A percentile compares a stretch with the other conserved stretches of the same genome.
phyloP scores from a whole-genome alignment of 2,888 invertebrate genomes.

The Nasonovia ribisnigri region DNA sequence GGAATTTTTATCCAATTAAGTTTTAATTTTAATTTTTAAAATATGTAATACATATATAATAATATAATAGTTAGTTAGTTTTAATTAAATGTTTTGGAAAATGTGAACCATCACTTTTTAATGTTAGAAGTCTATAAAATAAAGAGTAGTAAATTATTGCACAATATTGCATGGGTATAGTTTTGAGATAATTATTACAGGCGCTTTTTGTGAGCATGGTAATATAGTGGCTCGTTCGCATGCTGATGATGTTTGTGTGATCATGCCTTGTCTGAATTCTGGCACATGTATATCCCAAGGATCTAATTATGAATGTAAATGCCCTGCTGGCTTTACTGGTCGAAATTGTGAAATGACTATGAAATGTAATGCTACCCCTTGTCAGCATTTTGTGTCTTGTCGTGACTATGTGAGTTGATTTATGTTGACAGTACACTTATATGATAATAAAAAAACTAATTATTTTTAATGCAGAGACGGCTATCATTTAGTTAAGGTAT shows the following conservation, averaged over 20 bases:
- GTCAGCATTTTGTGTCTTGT: conserved; percentile 77
- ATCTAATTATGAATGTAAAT: conserved; percentile 71
- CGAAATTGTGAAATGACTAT: conserved; percentile 68
- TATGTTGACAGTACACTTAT: conserved; percentile 20
- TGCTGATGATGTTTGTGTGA: conserved; percentile 72
- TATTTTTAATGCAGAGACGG: background rate
- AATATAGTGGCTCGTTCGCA: conserved; percentile 69
- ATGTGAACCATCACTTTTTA: background rate
- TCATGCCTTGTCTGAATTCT: conserved; percentile 76
- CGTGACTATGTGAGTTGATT: conserved; percentile 76
- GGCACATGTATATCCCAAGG: conserved; percentile 74
- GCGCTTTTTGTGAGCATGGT: conserved; percentile 73
- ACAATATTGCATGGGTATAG: conserved; percentile 55
- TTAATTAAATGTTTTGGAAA: background rate
- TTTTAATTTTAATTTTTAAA: background rate
- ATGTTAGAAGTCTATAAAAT: background rate
- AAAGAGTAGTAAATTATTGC: conserved; percentile 40
- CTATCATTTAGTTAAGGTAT: conserved; percentile 36
- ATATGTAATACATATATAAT: background rate
- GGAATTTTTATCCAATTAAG: background rate
- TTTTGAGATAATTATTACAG: conserved; percentile 57
- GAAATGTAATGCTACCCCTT: conserved; percentile 82
- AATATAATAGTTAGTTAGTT: background rate
- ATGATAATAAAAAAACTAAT: background rate
- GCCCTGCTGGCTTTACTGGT: conserved; percentile 77